Conservation (phyloP, 2,797 vertebrate species). For the Cryptoprocta ferox region DNA sequence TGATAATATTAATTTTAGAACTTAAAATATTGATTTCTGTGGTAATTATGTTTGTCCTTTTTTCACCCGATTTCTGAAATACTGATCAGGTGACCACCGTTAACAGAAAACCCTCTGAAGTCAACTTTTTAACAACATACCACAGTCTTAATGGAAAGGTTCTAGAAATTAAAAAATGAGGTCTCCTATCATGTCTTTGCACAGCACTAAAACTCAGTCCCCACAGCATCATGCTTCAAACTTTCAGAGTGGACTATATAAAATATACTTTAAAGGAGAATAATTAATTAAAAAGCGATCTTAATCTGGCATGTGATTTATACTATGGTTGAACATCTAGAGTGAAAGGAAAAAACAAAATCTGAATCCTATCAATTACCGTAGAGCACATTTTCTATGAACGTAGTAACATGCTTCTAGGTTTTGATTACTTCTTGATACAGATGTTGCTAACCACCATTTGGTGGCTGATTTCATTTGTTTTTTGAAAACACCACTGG, state of each 20-base stretch:
- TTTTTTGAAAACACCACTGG: constrained; percentile 34
- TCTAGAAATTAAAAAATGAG: not conserved
- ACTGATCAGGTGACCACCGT: not conserved
- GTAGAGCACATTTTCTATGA: not conserved
- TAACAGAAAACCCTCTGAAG: not conserved
- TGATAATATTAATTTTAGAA: constrained; percentile 49
- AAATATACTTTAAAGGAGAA: not conserved
- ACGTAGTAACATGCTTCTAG: not conserved
- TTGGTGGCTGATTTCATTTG: not conserved
- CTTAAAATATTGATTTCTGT: constrained; percentile 60
- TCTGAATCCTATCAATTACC: not conserved
- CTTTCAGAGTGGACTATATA: not conserved
- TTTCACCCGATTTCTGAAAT: not conserved
- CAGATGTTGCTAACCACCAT: not conserved
- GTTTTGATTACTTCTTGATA: not conserved
- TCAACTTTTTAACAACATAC: not conserved
- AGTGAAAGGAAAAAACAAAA: not conserved
- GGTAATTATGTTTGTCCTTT: not conserved
- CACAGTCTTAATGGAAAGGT: not conserved
- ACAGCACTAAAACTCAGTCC: not conserved
- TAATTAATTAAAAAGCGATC: not conserved
- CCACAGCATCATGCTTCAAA: not conserved
- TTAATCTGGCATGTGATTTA: not conserved
- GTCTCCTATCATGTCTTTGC: not conserved
- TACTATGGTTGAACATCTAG: not conserved